These are phyloP conservation scores for Propithecus deckenii DNA, from an alignment of 2,797 vertebrate genomes.

Conservation along the genomic window DNA sequence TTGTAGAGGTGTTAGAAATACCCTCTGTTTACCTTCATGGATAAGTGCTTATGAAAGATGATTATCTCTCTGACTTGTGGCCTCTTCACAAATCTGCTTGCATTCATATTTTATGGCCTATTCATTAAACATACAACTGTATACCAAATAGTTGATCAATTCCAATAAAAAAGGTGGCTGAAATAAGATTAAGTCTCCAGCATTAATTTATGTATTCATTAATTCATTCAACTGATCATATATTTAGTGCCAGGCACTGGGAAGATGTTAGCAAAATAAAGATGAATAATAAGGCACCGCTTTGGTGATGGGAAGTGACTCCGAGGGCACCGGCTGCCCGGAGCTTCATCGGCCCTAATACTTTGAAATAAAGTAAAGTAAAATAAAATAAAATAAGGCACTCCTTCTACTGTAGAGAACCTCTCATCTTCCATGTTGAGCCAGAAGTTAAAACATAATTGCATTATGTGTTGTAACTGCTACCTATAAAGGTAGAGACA, in stretches of 20 bases:
- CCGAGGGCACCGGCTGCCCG: no score
- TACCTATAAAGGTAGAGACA: background rate
- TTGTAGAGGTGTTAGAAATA: background rate
- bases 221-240: background rate
- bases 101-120: constrained; percentile 1
- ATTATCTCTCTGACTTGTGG: background rate
- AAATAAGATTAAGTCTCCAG: background rate
- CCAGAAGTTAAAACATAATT: background rate
- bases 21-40: background rate
- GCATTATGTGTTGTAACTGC: background rate
- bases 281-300: background rate
- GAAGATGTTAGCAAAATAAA: background rate
- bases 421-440: background rate
- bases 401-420: background rate
- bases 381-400: background rate
- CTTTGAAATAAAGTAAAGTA: no score
- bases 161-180: background rate
- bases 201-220: background rate
- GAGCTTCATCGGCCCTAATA: no score
- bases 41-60: constrained; percentile 23
- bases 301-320: background rate
- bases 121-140: background rate
- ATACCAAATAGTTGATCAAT: background rate
- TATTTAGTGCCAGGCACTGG: background rate
- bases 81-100: background rate